These are phyloP conservation scores for Hetaerina americana DNA, from an alignment of 1,140 invertebrate genomes.

Conservation along the genomic window DNA sequence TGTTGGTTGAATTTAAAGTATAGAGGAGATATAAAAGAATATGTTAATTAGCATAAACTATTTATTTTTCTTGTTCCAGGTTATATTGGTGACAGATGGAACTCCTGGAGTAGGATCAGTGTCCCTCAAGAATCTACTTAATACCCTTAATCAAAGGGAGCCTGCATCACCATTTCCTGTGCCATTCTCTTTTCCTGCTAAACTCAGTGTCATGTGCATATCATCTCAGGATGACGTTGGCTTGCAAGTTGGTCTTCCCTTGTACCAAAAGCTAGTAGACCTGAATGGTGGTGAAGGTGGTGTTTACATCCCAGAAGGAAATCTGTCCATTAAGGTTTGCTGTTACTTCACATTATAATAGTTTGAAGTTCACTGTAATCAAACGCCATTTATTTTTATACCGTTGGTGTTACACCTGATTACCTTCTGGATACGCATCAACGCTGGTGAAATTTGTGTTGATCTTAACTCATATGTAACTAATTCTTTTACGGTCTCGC, in stretches of 20 bases:
- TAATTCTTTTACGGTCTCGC: too few species aligned
- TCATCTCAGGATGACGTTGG: constrained; percentile 37
- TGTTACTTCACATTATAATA: too few species aligned
- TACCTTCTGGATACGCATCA: too few species aligned
- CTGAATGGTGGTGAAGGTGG: constrained; percentile 47
- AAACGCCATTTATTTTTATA: too few species aligned
- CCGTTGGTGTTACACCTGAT: too few species aligned
- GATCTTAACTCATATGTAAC: too few species aligned
- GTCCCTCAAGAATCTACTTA: constrained; percentile 38
- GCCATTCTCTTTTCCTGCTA: constrained; percentile 68
- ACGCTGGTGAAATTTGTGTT: too few species aligned
- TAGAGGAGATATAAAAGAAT: too few species aligned
- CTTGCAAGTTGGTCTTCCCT: constrained; percentile 27
- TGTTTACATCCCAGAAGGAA: constrained; percentile 45
- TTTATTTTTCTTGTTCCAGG: constrained; percentile 27
- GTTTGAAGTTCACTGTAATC: too few species aligned
- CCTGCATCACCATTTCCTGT: constrained; percentile 41
- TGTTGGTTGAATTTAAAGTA: too few species aligned
- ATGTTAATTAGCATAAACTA: background rate
- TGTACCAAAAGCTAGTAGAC: constrained; percentile 38
- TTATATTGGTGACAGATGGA: constrained; percentile 68
- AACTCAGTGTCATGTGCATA: constrained; percentile 61
- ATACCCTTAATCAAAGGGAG: constrained; percentile 25
- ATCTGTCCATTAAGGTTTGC: constrained; percentile 32
- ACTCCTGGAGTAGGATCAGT: constrained; percentile 52